Evolutionary conservation across 1,140 invertebrate genomes (phyloP).

Genomic region (Lordiphosa mommai): DNA sequence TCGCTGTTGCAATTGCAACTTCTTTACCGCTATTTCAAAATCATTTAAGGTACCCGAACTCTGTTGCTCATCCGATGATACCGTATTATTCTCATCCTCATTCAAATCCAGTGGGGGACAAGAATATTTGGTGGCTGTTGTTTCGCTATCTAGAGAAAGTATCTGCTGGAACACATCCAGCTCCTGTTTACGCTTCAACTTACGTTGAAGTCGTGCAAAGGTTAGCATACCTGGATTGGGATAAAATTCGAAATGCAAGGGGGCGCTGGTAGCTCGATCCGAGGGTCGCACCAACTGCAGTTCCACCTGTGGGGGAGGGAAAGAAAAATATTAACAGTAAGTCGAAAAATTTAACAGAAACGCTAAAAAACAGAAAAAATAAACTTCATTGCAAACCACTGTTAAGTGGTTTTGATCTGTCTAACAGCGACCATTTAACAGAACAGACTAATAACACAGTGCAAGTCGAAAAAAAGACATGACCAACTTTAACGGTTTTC

Average conservation of each 20-base stretch:
- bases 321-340: not conserved
- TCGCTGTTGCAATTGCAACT: slow-evolving; percentile 38
- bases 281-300: slow-evolving; percentile 92
- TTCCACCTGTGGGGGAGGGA: slow-evolving; percentile 81
- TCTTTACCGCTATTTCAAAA: slow-evolving; percentile 56
- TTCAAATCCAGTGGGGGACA: slow-evolving; percentile 56
- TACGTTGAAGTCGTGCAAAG: slow-evolving; percentile 85
- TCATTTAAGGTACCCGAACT: slow-evolving; percentile 73
- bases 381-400: no score
- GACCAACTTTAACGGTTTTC: no score
- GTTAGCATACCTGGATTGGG: slow-evolving; percentile 90
- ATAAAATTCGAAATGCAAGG: slow-evolving; percentile 86
- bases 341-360: not conserved
- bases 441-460: no score
- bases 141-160: slow-evolving; percentile 71
- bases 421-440: no score
- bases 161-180: slow-evolving; percentile 81
- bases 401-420: no score
- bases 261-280: slow-evolving; percentile 89
- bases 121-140: slow-evolving; percentile 72
- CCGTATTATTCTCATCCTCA: slow-evolving; percentile 65
- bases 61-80: slow-evolving; percentile 69
- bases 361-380: no score
- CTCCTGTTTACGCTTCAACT: slow-evolving; percentile 84
- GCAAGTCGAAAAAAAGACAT: no score